These are phyloP conservation scores for Menura novaehollandiae DNA, from an alignment of 2,113 vertebrate species.

Conservation along the genomic window DNA sequence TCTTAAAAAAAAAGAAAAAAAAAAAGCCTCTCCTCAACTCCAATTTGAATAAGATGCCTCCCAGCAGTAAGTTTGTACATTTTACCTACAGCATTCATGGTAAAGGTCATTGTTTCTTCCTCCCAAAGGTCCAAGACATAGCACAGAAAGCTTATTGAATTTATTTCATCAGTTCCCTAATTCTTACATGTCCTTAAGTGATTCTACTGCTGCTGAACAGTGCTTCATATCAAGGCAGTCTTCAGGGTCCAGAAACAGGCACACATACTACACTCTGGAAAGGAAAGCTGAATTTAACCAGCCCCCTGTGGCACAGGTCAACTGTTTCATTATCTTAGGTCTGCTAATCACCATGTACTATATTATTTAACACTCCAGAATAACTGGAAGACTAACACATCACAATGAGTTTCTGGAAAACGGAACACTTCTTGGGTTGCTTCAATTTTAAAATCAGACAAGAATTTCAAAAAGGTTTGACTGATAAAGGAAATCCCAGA, in stretches of 20 bases:
- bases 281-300: not conserved
- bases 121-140: not conserved
- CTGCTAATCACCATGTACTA: not conserved
- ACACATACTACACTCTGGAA: not conserved
- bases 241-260: not conserved
- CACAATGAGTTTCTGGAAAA: not conserved
- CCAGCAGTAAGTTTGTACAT: not conserved
- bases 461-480: not conserved
- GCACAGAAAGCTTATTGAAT: not conserved
- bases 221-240: not conserved
- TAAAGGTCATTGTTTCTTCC: not conserved
- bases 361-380: not conserved
- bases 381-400: not conserved
- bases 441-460: not conserved
- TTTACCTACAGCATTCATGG: not conserved
- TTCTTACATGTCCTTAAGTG: not conserved
- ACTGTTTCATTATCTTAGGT: not conserved
- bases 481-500: not conserved
- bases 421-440: not conserved
- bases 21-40: not conserved
- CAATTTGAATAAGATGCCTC: not conserved
- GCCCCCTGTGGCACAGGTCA: not conserved
- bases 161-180: not conserved
- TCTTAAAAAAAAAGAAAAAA: not conserved
- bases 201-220: not conserved